These are phyloP conservation scores for Cyclura pinguis DNA, from an alignment of 2,797 vertebrate species.

Conservation along the genomic window DNA sequence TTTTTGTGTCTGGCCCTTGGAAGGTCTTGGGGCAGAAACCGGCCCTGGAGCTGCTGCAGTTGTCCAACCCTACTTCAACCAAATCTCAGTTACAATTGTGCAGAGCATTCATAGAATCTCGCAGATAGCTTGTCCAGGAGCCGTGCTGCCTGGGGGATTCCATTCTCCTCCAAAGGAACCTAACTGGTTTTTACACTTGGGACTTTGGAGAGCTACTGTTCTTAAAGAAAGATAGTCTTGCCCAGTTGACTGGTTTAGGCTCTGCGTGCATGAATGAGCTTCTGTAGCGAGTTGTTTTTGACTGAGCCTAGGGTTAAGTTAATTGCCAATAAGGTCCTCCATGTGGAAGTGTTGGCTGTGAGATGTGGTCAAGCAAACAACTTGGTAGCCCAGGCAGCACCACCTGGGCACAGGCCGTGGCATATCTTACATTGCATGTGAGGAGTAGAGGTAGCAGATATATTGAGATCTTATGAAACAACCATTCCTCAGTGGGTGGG, in stretches of 20 bases:
- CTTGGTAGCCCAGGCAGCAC: background rate
- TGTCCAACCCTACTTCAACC: too few relatives aligned
- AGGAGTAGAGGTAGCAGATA: background rate
- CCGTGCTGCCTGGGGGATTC: too few relatives aligned
- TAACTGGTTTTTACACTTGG: too few relatives aligned
- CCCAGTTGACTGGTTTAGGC: background rate
- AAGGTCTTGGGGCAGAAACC: too few relatives aligned
- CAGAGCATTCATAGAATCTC: too few relatives aligned
- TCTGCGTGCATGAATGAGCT: background rate
- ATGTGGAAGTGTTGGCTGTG: background rate
- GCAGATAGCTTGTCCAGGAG: too few relatives aligned
- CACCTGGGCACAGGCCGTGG: background rate
- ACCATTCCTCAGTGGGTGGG: background rate
- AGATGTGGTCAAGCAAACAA: background rate
- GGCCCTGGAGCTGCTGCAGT: too few relatives aligned
- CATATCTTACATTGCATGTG: background rate
- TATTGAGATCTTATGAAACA: background rate
- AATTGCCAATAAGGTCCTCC: background rate
- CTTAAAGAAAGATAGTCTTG: background rate
- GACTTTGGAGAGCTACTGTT: background rate
- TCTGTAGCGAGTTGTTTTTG: background rate
- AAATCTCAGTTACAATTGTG: background rate
- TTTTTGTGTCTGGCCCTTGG: too few relatives aligned
- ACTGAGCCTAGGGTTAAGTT: background rate
- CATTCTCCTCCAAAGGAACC: too few relatives aligned